These are phyloP conservation scores for Nasonia oneida DNA, from an alignment of 2,888 invertebrate genomes.

Conservation along the genomic window DNA sequence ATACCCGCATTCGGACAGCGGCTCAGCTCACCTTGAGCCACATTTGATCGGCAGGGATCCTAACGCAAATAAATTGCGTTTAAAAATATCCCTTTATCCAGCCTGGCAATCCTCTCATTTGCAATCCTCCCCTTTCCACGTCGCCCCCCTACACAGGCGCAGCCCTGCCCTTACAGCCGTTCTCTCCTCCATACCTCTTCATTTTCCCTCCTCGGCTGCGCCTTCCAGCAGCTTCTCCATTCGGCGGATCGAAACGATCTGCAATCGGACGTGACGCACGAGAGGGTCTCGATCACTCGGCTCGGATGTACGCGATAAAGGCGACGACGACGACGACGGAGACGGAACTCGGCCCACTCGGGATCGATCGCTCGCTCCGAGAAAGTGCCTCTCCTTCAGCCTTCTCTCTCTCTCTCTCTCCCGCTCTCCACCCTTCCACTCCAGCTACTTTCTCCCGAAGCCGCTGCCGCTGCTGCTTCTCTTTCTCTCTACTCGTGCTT, in stretches of 20 bases:
- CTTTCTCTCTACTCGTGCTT: conserved; percentile 33
- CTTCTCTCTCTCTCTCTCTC: conserved; percentile 17
- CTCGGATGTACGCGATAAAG: conserved; percentile 23
- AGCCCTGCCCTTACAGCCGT: background rate
- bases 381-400: conserved; percentile 29
- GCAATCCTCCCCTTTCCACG: background rate
- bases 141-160: background rate
- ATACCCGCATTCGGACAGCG: background rate
- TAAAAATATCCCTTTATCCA: conserved; percentile 10
- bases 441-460: conserved; percentile 13
- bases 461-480: background rate
- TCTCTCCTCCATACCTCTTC: background rate
- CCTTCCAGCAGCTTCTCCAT: background rate
- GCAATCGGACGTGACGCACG: conserved; percentile 48
- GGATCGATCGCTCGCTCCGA: conserved; percentile 33
- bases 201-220: background rate
- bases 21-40: background rate
- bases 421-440: conserved; percentile 8
- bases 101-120: background rate
- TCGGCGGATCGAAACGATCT: conserved; percentile 22
- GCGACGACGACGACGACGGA: background rate
- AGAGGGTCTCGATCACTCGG: conserved; percentile 31
- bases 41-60: background rate
- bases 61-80: background rate
- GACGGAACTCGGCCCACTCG: background rate